Evolutionary conservation across 2,797 vertebrate species (phyloP).

Genomic region (Myotis findleyi): DNA sequence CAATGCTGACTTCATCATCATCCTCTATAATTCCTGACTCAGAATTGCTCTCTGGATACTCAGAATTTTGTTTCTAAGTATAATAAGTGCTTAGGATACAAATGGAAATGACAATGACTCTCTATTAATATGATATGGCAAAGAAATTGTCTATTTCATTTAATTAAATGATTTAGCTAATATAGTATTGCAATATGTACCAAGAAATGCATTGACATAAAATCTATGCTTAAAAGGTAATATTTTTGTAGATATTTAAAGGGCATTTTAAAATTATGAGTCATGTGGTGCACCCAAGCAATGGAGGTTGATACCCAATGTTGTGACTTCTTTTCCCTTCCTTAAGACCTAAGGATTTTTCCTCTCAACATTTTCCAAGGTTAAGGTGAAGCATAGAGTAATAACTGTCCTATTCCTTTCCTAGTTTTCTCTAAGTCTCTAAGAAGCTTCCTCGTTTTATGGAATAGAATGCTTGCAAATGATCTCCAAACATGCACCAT

Average conservation of each 20-base stretch:
- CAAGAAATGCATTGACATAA: background rate
- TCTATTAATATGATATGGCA: background rate
- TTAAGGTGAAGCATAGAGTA: background rate
- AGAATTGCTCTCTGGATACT: background rate
- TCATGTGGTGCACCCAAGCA: background rate
- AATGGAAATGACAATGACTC: background rate
- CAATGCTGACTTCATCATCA: background rate
- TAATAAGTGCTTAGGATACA: background rate
- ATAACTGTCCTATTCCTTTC: background rate
- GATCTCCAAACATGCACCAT: background rate
- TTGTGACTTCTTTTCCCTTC: background rate
- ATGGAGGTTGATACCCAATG: background rate
- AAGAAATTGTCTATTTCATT: background rate
- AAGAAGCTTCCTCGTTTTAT: background rate
- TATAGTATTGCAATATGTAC: background rate
- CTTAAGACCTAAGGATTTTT: background rate
- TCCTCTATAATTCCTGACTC: background rate
- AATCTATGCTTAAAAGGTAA: background rate
- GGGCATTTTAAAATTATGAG: background rate
- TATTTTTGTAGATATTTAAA: slow-evolving; percentile 10
- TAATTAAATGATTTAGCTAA: background rate
- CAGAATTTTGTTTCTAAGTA: background rate
- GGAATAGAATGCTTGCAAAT: background rate
- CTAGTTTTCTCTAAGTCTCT: background rate
- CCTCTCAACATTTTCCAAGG: background rate